Evolutionary conservation across 2,888 invertebrate genomes (phyloP).

Genomic region (Lepidocyrtoides sp.): DNA sequence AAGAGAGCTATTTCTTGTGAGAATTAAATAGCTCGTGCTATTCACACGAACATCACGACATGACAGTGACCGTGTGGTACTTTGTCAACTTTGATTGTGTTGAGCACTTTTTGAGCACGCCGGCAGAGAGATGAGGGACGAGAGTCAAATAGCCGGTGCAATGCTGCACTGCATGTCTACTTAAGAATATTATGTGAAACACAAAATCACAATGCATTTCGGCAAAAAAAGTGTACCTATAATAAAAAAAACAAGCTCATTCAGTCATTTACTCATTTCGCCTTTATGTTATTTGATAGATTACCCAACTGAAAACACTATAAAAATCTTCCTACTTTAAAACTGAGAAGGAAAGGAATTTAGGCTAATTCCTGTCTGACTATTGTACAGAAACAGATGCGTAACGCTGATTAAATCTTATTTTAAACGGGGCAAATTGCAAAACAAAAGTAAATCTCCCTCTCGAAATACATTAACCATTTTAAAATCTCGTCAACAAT

Average conservation of each 20-base stretch:
- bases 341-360: conserved; percentile 33
- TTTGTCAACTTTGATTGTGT: conserved; percentile 73
- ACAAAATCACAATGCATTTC: neutral
- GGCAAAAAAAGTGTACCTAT: neutral
- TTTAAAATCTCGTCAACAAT: neutral
- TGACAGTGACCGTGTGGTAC: conserved; percentile 75
- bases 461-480: neutral
- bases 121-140: no score
- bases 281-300: neutral
- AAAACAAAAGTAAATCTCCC: neutral
- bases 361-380: conserved; percentile 41
- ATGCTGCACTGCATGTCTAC: neutral
- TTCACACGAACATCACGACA: conserved; percentile 78
- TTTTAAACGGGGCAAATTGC: neutral
- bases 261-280: neutral
- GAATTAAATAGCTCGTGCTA: conserved; percentile 76
- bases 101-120: conserved; percentile 52
- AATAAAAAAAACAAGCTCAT: conserved; percentile 1
- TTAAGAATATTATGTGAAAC: neutral
- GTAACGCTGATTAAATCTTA: neutral
- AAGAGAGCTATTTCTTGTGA: conserved; percentile 43
- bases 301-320: neutral
- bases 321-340: neutral
- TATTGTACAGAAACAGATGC: neutral
- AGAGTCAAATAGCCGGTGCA: no score